phyloP scores from a whole-genome alignment of 2,113 vertebrate genomes.

The Sapajus apella region DNA sequence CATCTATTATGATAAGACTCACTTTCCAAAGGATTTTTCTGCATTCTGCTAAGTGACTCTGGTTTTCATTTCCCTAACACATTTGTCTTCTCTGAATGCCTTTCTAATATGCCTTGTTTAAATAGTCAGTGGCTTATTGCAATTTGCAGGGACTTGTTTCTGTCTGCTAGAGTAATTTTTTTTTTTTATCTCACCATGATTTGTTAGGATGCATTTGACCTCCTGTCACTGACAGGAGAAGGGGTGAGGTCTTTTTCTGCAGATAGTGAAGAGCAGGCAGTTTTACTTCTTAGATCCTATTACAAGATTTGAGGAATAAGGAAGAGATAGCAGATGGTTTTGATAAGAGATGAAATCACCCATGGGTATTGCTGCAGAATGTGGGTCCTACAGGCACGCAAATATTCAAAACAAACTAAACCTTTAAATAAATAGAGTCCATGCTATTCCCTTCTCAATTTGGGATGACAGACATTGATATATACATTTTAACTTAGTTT shows the following conservation, averaged over 20 bases:
- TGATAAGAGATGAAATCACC: not conserved
- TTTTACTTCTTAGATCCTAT: slow-evolving; percentile 38
- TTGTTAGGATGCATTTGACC: slow-evolving; percentile 32
- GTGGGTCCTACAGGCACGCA: not conserved
- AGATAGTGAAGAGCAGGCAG: not conserved
- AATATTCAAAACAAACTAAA: slow-evolving; percentile 35
- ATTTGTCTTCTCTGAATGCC: slow-evolving; percentile 3
- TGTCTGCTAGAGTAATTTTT: slow-evolving; percentile 10
- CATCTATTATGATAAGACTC: slow-evolving; percentile 23
- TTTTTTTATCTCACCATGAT: not conserved
- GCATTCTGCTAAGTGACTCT: slow-evolving; percentile 50
- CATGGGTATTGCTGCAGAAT: not conserved
- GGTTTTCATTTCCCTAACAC: slow-evolving; percentile 48
- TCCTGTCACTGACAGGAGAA: not conserved
- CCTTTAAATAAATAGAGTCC: not conserved
- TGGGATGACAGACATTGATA: not conserved
- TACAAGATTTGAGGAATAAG: slow-evolving; percentile 1
- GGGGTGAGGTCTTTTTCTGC: not conserved
- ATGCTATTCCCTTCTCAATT: not conserved
- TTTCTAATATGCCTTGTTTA: slow-evolving; percentile 38
- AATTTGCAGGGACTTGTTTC: slow-evolving; percentile 25
- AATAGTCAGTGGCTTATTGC: not conserved
- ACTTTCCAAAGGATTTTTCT: not conserved
- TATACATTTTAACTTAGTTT: not conserved
- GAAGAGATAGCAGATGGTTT: not conserved